These are phyloP conservation scores for Dendrophyllia cribrosa DNA, from an alignment of 64 coral and sea anemone genomes.

Conservation along the genomic window DNA sequence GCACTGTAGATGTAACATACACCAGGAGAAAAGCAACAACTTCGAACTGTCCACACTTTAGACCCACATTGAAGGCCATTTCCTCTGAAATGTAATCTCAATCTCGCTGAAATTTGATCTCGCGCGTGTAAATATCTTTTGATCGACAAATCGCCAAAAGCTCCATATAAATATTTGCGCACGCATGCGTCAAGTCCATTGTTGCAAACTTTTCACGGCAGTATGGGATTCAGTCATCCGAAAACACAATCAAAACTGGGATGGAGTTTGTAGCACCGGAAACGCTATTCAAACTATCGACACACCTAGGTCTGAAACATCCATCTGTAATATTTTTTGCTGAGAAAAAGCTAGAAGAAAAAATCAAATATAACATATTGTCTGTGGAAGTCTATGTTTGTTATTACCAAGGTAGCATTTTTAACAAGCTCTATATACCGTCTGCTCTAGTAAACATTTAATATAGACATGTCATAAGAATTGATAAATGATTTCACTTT, in stretches of 20 bases:
- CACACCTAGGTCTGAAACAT: slow-evolving; percentile 10
- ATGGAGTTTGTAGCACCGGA: background rate
- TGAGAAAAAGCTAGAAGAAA: too few relatives aligned
- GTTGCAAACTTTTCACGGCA: background rate
- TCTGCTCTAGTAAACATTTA: background rate
- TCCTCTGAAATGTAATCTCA: slow-evolving; percentile 6
- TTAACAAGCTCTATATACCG: background rate
- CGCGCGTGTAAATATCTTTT: slow-evolving; percentile 25
- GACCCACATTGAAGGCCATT: slow-evolving; percentile 1
- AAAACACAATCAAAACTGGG: slow-evolving; percentile 1
- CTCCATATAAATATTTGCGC: slow-evolving; percentile 40
- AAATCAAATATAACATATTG: background rate
- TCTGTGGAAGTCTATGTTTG: background rate
- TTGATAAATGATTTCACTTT: background rate
- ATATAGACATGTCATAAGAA: background rate
- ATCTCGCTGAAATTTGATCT: slow-evolving; percentile 33
- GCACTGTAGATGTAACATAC: background rate
- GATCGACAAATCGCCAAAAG: slow-evolving; percentile 15
- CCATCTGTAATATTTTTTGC: background rate
- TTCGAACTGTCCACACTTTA: slow-evolving; percentile 7
- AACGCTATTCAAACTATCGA: slow-evolving; percentile 11
- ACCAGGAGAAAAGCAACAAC: background rate
- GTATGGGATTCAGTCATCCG: background rate
- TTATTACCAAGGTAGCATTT: background rate
- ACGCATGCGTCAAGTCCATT: slow-evolving; percentile 21